These are phyloP conservation scores for Cebus imitator DNA, from an alignment of 2,113 vertebrate species.

Conservation along the genomic window DNA sequence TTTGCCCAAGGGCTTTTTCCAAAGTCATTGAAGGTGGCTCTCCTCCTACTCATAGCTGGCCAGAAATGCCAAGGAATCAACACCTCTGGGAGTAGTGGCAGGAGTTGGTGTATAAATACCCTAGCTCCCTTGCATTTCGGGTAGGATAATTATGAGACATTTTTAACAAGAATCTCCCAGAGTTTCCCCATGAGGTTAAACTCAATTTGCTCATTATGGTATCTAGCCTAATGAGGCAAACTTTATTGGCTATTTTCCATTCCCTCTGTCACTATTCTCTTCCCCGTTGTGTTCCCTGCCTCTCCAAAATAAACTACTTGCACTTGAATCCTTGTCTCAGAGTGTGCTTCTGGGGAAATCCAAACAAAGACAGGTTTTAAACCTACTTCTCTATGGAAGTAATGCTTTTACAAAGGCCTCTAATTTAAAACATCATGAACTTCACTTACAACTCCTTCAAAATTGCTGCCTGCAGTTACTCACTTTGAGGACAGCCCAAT, in stretches of 20 bases:
- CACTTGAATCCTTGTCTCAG: not conserved
- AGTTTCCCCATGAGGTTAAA: not conserved
- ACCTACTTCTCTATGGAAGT: not conserved
- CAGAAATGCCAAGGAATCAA: not conserved
- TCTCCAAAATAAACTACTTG: not conserved
- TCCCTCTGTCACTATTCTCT: not conserved
- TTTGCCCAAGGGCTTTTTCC: not conserved
- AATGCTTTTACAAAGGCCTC: not conserved
- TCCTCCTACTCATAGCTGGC: not conserved
- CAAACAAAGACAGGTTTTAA: not conserved
- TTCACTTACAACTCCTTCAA: not conserved
- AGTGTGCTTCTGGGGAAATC: not conserved
- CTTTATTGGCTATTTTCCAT: not conserved
- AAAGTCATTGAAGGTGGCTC: not conserved
- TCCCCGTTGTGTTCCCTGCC: not conserved
- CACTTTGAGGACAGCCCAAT: constrained; percentile 42
- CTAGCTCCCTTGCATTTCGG: not conserved
- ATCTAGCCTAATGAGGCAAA: not conserved
- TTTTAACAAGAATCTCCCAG: not conserved
- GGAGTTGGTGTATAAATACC: not conserved
- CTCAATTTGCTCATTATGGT: not conserved
- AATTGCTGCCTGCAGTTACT: constrained; percentile 35
- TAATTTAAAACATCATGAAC: not conserved
- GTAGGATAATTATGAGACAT: not conserved
- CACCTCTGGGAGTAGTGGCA: not conserved